Percentiles rank a stretch among this genome's conserved stretches.
Conservation (phyloP, 2,888 invertebrate species). For the Polia nebulosa region DNA sequence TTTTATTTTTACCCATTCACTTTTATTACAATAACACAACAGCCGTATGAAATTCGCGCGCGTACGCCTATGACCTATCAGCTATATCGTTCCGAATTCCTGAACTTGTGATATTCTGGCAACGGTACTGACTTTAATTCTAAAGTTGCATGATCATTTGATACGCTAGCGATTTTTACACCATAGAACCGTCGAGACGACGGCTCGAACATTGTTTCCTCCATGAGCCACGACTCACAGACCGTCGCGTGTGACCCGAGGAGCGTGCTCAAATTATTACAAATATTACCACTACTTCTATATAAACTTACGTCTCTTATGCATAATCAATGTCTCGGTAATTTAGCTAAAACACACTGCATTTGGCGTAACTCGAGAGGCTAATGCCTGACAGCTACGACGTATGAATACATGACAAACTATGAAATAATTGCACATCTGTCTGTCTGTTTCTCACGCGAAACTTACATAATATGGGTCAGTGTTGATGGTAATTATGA, state of each 20-base stretch:
- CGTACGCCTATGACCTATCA: too few species aligned
- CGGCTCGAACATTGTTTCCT: background rate
- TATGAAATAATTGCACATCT: conserved; percentile 34
- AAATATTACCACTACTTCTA: conserved; percentile 15
- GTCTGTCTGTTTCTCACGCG: conserved; percentile 25
- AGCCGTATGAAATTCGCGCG: too few species aligned
- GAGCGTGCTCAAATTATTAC: conserved; percentile 40
- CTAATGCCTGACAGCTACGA: conserved; percentile 27
- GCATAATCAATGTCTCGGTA: conserved; percentile 36
- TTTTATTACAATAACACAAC: too few species aligned
- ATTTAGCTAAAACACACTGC: conserved; percentile 37
- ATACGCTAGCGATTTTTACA: conserved; percentile 8
- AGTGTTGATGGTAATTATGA: conserved; percentile 29
- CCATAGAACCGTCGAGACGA: conserved; percentile 15
- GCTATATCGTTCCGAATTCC: conserved; percentile 3
- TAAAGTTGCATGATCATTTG: background rate
- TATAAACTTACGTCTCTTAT: conserved; percentile 19
- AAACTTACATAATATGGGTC: conserved; percentile 30
- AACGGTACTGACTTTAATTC: background rate
- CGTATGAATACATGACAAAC: conserved; percentile 26
- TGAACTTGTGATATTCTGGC: background rate
- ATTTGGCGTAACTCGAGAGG: conserved; percentile 41
- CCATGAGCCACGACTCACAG: background rate
- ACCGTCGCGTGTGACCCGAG: conserved; percentile 28
- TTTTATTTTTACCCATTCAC: too few species aligned